Percentiles rank a stretch among this genome's conserved stretches.
These are phyloP conservation scores for Tapirus indicus DNA, from an alignment of 2,797 vertebrate species.

Conservation along the genomic window DNA sequence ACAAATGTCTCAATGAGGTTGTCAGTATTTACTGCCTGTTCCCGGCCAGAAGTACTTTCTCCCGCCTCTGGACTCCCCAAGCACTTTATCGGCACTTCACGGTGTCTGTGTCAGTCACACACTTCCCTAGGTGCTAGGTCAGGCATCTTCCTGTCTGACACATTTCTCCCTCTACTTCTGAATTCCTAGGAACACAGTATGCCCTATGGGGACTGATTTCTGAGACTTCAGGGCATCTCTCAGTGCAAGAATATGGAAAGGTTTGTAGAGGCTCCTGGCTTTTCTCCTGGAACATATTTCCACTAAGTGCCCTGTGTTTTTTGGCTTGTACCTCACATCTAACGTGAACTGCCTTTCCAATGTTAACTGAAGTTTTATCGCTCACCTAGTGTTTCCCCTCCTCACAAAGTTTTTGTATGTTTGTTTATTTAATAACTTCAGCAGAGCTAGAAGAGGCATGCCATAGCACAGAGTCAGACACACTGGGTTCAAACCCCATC, in stretches of 20 bases:
- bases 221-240: neutral
- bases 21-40: neutral
- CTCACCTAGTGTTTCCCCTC: neutral
- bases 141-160: neutral
- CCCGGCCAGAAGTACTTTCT: neutral
- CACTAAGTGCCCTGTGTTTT: neutral
- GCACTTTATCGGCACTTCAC: neutral
- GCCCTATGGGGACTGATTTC: neutral
- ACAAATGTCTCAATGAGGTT: neutral
- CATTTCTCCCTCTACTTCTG: neutral
- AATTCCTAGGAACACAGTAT: neutral
- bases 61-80: neutral
- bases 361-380: neutral
- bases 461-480: neutral
- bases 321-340: neutral
- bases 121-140: neutral
- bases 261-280: neutral
- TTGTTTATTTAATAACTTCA: neutral
- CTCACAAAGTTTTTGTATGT: neutral
- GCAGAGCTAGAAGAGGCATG: neutral
- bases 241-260: neutral
- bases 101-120: neutral
- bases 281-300: neutral
- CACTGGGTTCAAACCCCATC: neutral
- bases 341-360: neutral